A percentile compares a stretch with the other conserved stretches of the same genome.
Evolutionary conservation across 2,113 vertebrate genomes (phyloP).

Genomic region (Ceyx melanurus): DNA sequence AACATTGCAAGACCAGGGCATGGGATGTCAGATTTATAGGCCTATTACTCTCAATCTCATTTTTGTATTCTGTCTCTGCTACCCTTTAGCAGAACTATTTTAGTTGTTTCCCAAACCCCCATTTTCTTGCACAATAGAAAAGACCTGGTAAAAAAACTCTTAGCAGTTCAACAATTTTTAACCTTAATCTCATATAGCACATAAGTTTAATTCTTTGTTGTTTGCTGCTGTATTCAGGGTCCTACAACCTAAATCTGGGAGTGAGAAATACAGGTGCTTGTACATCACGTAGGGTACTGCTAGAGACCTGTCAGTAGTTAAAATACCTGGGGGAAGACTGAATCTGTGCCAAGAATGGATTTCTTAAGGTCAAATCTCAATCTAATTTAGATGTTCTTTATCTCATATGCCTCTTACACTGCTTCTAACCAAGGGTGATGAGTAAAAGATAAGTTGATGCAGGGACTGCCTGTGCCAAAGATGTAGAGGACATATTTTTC

Average conservation of each 20-base stretch:
- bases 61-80: background rate
- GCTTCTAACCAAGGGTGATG: background rate
- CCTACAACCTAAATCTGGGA: background rate
- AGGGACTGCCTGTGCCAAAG: background rate
- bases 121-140: background rate
- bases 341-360: background rate
- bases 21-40: constrained; percentile 50
- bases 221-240: background rate
- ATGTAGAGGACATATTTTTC: background rate
- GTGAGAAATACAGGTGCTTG: background rate
- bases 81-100: constrained; percentile 4
- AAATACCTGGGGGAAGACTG: background rate
- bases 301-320: background rate
- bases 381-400: background rate
- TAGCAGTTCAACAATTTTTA: background rate
- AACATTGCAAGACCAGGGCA: background rate
- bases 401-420: background rate
- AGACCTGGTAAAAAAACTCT: background rate
- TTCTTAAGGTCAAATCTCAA: background rate
- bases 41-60: constrained; percentile 40
- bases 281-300: background rate
- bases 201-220: background rate
- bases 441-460: background rate
- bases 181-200: background rate
- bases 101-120: background rate